Evolutionary conservation across 1,140 invertebrate genomes (phyloP).

Genomic region (Halyomorpha halys): DNA sequence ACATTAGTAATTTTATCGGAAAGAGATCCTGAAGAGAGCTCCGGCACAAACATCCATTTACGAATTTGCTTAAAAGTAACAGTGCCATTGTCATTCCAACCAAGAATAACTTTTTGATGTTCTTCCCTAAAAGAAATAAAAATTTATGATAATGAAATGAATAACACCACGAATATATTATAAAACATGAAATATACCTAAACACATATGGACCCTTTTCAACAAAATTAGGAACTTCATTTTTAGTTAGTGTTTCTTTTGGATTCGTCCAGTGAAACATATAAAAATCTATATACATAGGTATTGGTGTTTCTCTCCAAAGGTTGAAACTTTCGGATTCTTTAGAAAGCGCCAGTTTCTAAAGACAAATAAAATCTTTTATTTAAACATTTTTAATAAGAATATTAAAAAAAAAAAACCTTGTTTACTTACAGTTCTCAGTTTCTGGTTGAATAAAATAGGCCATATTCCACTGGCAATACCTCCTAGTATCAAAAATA

Average conservation of each 20-base stretch:
- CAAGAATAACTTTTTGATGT: slow-evolving; percentile 56
- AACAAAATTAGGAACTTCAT: slow-evolving; percentile 49
- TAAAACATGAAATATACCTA: slow-evolving; percentile 35
- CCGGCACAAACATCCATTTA: slow-evolving; percentile 61
- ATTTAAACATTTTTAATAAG: background rate
- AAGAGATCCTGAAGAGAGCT: slow-evolving; percentile 59
- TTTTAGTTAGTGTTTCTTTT: slow-evolving; percentile 37
- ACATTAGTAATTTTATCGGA: slow-evolving; percentile 64
- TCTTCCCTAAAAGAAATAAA: slow-evolving; percentile 43
- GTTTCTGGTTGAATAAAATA: slow-evolving; percentile 4
- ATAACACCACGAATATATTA: background rate
- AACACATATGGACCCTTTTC: slow-evolving; percentile 65
- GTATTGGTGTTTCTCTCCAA: slow-evolving; percentile 64
- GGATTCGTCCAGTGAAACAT: slow-evolving; percentile 78
- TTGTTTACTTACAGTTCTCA: background rate
- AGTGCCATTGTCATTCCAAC: slow-evolving; percentile 58
- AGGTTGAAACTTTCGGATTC: slow-evolving; percentile 42
- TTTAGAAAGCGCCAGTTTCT: slow-evolving; percentile 31
- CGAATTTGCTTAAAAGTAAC: slow-evolving; percentile 65
- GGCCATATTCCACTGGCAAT: slow-evolving; percentile 1
- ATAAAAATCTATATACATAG: slow-evolving; percentile 65
- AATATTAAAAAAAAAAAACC: background rate
- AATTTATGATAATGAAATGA: background rate
- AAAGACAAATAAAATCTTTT: slow-evolving; percentile 19
- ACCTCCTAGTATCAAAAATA: slow-evolving; percentile 1